phyloP scores from a whole-genome alignment of 1,140 invertebrate species.

The Brachionus asplanchnoidis region DNA sequence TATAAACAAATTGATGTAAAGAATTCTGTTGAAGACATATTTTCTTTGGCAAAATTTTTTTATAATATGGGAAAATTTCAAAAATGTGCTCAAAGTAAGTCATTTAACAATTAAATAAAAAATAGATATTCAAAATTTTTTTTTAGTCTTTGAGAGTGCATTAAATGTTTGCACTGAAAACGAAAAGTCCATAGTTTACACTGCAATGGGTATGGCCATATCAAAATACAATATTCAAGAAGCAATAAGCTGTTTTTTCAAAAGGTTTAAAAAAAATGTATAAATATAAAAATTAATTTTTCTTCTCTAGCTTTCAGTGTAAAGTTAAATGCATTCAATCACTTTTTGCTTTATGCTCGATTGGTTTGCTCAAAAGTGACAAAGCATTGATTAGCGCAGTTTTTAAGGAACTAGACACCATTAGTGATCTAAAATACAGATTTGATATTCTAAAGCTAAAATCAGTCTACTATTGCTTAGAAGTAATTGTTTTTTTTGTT shows the following conservation, averaged over 20 bases:
- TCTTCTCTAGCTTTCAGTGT: conserved; percentile 13
- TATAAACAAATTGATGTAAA: conserved; percentile 37
- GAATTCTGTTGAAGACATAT: conserved; percentile 35
- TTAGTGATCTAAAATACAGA: conserved; percentile 29
- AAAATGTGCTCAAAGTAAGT: conserved; percentile 34
- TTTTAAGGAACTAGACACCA: conserved; percentile 29
- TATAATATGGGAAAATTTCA: conserved; percentile 36
- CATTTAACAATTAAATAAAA: neutral
- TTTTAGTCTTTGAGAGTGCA: conserved; percentile 38
- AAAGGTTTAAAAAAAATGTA: neutral
- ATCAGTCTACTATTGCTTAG: conserved; percentile 37
- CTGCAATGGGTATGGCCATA: conserved; percentile 37
- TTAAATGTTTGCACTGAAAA: neutral
- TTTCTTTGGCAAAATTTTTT: conserved; percentile 32
- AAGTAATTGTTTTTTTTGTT: neutral
- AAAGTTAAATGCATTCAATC: conserved; percentile 41
- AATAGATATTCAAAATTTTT: too few species aligned
- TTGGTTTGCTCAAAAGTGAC: conserved; percentile 28
- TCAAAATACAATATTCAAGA: conserved; percentile 42
- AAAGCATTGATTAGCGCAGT: conserved; percentile 19
- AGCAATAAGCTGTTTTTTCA: conserved; percentile 34
- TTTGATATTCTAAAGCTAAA: conserved; percentile 40
- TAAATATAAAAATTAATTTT: neutral
- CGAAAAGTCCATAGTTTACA: conserved; percentile 38
- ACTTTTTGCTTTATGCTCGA: conserved; percentile 35